Evolutionary conservation across 2,888 invertebrate species (phyloP).

Genomic region (Polyommatus iphigenia): DNA sequence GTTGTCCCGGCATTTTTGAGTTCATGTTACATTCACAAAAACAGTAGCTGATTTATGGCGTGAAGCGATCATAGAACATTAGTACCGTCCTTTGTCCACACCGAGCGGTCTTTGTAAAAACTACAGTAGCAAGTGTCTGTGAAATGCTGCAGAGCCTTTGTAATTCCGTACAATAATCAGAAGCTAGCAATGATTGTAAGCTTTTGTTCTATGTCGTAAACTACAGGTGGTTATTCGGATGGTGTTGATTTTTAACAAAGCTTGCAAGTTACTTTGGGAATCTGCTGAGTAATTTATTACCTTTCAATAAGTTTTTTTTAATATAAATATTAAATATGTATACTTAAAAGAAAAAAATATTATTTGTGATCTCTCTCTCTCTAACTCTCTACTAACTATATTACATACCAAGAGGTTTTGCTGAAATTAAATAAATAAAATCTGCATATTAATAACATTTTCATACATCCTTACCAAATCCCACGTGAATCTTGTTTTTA

Average conservation of each 20-base stretch:
- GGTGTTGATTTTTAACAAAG: conserved; percentile 35
- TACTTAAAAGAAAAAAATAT: too few species aligned
- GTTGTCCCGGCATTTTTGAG: conserved; percentile 36
- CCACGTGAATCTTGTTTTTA: too few species aligned
- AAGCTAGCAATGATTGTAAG: conserved; percentile 36
- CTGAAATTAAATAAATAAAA: too few species aligned
- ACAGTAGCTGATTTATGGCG: conserved; percentile 66
- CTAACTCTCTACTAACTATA: too few species aligned
- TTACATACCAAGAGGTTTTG: too few species aligned
- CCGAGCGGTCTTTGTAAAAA: conserved; percentile 64
- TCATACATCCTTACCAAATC: too few species aligned
- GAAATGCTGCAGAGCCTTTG: conserved; percentile 34
- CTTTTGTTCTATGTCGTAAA: conserved; percentile 73
- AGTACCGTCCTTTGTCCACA: conserved; percentile 69
- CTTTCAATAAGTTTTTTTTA: neutral
- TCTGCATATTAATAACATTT: too few species aligned
- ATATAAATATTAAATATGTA: too few species aligned
- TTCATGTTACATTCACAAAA: conserved; percentile 39
- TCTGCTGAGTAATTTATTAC: neutral
- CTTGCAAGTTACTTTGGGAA: neutral
- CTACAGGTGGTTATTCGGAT: conserved; percentile 63
- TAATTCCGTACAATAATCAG: conserved; percentile 29
- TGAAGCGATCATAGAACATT: conserved; percentile 75
- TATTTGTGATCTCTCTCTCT: too few species aligned
- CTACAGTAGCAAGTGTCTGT: conserved; percentile 50